These are phyloP conservation scores for Elgaria multicarinata DNA, from an alignment of 2,113 vertebrate genomes.

Conservation along the genomic window DNA sequence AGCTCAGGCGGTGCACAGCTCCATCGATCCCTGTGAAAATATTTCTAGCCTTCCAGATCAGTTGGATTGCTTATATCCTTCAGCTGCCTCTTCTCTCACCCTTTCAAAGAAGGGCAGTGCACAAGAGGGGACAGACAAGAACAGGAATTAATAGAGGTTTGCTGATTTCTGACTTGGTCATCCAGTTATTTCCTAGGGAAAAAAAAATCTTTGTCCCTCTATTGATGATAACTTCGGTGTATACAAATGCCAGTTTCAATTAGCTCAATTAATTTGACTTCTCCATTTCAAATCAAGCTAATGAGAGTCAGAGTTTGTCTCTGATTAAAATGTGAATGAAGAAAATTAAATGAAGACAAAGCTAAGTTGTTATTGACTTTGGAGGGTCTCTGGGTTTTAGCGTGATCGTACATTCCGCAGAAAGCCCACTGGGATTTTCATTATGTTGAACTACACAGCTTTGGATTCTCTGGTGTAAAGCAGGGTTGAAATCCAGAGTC, in stretches of 20 bases:
- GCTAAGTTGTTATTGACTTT: slow-evolving; percentile 3
- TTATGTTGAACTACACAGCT: neutral
- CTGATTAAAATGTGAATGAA: slow-evolving; percentile 11
- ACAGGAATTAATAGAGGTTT: neutral
- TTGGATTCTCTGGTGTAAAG: too few species aligned
- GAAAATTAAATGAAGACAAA: slow-evolving; percentile 17
- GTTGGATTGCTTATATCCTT: neutral
- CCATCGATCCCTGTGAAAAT: too few species aligned
- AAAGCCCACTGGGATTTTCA: neutral
- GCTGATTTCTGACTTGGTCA: neutral
- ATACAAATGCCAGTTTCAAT: slow-evolving; percentile 14
- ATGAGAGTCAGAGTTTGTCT: slow-evolving; percentile 22
- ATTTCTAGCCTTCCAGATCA: neutral
- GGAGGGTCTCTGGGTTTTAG: neutral
- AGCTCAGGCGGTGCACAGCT: neutral
- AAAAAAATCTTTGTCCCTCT: neutral
- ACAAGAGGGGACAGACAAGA: neutral
- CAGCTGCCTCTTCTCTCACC: neutral
- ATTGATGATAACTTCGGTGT: neutral
- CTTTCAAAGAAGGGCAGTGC: too few species aligned
- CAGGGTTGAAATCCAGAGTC: neutral
- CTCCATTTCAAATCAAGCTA: slow-evolving; percentile 40
- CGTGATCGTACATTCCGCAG: neutral
- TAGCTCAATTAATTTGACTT: slow-evolving; percentile 41
- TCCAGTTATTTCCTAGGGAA: neutral